A percentile compares a stretch with the other conserved stretches of the same genome.
Evolutionary conservation across 2,113 vertebrate species (phyloP).

Genomic region (Struthidea cinerea): DNA sequence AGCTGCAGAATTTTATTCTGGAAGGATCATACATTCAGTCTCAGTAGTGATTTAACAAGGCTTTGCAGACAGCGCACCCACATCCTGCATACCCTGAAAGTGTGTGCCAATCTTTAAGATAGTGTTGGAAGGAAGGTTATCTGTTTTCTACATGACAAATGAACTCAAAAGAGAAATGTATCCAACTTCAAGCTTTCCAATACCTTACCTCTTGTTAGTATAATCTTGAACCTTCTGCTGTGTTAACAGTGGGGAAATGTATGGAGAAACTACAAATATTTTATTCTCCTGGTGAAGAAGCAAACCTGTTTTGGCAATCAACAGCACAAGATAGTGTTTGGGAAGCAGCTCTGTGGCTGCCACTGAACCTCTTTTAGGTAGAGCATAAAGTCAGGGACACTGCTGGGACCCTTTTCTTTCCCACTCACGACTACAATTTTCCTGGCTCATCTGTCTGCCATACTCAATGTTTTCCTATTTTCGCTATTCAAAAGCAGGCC

Average conservation of each 20-base stretch:
- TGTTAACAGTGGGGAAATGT: not conserved
- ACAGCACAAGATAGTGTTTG: not conserved
- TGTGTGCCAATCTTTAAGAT: not conserved
- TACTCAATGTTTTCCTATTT: not conserved
- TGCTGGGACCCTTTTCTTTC: not conserved
- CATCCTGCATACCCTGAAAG: not conserved
- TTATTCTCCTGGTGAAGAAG: not conserved
- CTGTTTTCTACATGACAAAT: not conserved
- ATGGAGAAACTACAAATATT: not conserved
- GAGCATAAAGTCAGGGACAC: not conserved
- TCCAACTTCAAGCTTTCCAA: not conserved
- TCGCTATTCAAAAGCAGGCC: not conserved
- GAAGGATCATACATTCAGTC: not conserved
- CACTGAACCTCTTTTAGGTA: not conserved
- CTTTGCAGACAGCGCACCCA: fast-evolving
- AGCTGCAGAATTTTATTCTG: not conserved
- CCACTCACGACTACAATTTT: not conserved
- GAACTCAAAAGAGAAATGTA: not conserved
- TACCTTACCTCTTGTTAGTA: not conserved
- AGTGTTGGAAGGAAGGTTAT: not conserved
- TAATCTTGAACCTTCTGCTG: not conserved
- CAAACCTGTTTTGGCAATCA: not conserved
- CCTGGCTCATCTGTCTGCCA: not conserved
- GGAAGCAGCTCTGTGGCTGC: not conserved
- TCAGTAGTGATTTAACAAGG: not conserved